A percentile compares a stretch with the other conserved stretches of the same genome.
Evolutionary conservation across 2,888 invertebrate genomes (phyloP).

Genomic region (Volucella inanis): DNA sequence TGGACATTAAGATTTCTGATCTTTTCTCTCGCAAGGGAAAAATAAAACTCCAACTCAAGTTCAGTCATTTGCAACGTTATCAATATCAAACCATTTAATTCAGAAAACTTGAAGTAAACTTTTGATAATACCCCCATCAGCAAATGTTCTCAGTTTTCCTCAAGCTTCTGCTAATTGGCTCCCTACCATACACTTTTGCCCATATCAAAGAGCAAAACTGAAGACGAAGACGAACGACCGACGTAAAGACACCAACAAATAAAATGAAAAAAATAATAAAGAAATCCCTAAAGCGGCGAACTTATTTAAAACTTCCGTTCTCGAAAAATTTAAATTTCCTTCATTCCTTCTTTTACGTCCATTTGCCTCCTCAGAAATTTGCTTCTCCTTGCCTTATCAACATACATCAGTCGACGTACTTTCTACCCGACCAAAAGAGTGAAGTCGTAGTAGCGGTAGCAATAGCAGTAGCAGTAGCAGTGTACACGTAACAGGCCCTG

Average conservation of each 20-base stretch:
- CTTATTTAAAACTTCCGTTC: slow-evolving; percentile 46
- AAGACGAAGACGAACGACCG: neutral
- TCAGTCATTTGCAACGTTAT: slow-evolving; percentile 34
- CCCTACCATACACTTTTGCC: slow-evolving; percentile 20
- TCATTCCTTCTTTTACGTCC: neutral
- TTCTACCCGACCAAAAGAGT: neutral
- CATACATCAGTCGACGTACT: neutral
- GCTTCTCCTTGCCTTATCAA: too few relatives aligned
- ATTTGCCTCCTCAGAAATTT: neutral
- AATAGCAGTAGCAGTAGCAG: too few relatives aligned
- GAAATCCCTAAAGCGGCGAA: slow-evolving; percentile 17
- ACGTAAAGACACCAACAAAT: too few relatives aligned
- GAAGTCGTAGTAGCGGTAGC: too few relatives aligned
- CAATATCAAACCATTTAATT: slow-evolving; percentile 37
- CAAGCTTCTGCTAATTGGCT: slow-evolving; percentile 37
- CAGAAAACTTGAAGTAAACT: neutral
- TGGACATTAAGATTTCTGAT: too few relatives aligned
- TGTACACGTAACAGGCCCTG: neutral
- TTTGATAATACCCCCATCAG: neutral
- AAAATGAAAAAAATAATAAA: neutral
- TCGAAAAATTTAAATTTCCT: slow-evolving; percentile 31
- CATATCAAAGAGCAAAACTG: slow-evolving; percentile 46
- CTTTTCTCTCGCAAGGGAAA: too few relatives aligned
- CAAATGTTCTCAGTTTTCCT: slow-evolving; percentile 12
- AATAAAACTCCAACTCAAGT: slow-evolving; percentile 19